Base-by-base conservation (phyloP, 2,888 invertebrate species). In the Drosophila melanosoma region DNA sequence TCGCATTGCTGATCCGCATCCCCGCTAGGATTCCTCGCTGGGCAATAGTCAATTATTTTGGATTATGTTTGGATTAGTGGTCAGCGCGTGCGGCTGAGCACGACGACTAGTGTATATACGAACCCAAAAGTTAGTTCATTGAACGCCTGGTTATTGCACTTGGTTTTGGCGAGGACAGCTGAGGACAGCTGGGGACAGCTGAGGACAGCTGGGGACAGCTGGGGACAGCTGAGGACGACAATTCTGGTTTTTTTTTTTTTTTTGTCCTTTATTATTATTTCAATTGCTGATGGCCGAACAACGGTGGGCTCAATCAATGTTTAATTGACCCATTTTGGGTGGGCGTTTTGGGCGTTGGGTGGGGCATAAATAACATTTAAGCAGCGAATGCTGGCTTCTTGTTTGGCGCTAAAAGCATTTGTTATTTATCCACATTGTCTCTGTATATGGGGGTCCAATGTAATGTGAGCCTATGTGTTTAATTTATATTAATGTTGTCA, bases 291-390 rank as follows among this genome's bases (percentile, higher is more conserved):
- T n/a, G 63, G 36, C 42, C 60, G 58, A 23, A 26, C 23, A 33
- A 45, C 49, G 54, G 33, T 38, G 54, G 48, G 38, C 52, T 71
- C 78, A 89, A 90, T 88, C 90, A 90, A 84, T 87, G 85, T 79
- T 89, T 90, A 88, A 90, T 88, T 89, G 87, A 90, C 83, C 87
- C 83, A 90, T 87, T 87, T 88, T n/a, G n/a, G 76, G 66, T 56
- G 57, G 42, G 32, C 20, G 48, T 2, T n/a, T n/a, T 11, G 11
- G 20, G 15, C 32, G 17, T 12, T 49, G 58, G 69, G 32, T 35
- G 58, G 60, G 70, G 76, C 83, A 89, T 90, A 90, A 89, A 90
- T 90, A 84, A 90, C 90, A 77, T 83, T 83, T 74, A 83, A 87
- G 78, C 76, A 74, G 85, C 60, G 62, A 52, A 59, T 58, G 61